Evolutionary conservation across 2,888 invertebrate genomes (phyloP).

Genomic region (Temnothorax rugatulus): DNA sequence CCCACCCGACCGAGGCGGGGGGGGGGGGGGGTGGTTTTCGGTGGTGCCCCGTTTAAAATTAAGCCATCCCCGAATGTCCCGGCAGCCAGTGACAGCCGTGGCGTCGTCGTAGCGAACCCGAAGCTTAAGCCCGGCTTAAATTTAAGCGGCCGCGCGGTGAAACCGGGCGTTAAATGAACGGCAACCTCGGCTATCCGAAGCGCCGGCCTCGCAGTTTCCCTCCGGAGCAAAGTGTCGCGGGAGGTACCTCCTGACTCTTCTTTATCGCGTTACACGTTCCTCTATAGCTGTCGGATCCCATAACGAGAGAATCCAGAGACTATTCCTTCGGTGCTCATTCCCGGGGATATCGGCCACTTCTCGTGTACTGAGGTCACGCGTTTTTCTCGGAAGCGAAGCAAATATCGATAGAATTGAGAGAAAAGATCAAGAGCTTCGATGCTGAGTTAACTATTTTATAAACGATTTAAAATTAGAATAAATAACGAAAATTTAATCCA

Average conservation of each 20-base stretch:
- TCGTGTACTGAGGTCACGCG: not conserved
- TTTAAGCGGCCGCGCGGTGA: constrained; percentile 64
- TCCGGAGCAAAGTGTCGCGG: constrained; percentile 1
- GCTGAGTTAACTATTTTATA: not conserved
- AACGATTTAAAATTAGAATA: constrained; percentile 12
- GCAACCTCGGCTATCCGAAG: constrained; percentile 45
- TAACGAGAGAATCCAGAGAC: constrained; percentile 31
- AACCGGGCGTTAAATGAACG: constrained; percentile 69
- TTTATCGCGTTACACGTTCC: constrained; percentile 52
- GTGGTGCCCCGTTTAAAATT: constrained; percentile 44
- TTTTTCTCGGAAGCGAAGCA: not conserved
- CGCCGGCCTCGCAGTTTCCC: constrained; percentile 30
- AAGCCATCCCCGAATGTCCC: constrained; percentile 51
- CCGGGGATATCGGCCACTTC: not conserved
- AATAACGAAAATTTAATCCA: not conserved
- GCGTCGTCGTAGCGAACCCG: constrained; percentile 49
- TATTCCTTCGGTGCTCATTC: not conserved
- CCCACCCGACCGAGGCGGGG: not conserved
- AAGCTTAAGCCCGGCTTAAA: constrained; percentile 63
- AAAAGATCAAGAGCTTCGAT: not conserved
- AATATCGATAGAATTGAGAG: not conserved
- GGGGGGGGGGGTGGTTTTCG: constrained; percentile 9
- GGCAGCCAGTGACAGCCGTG: constrained; percentile 45
- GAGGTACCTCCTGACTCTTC: constrained; percentile 37
- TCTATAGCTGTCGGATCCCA: constrained; percentile 4